Evolutionary conservation across 2,113 vertebrate species (phyloP).

Genomic region (Gila orcuttii): DNA sequence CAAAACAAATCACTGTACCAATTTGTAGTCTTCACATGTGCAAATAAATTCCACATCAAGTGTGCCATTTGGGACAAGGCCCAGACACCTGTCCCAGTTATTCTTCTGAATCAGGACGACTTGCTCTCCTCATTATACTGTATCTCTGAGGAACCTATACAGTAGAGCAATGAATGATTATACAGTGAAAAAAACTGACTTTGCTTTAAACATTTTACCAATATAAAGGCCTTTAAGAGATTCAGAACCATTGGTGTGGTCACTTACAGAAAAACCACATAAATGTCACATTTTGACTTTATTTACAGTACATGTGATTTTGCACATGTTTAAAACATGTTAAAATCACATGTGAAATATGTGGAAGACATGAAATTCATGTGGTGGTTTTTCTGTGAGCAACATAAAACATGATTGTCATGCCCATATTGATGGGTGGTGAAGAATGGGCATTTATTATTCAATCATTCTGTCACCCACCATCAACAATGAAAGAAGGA

Average conservation of each 20-base stretch:
- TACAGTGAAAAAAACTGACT: not conserved
- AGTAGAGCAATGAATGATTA: not conserved
- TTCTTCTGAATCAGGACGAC: constrained; percentile 46
- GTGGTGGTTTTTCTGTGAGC: not conserved
- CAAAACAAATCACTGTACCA: not conserved
- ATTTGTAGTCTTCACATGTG: not conserved
- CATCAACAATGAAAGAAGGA: constrained; percentile 22
- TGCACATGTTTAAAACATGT: too few relatives aligned
- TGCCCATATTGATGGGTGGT: constrained; percentile 29
- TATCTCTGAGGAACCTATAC: constrained; percentile 28
- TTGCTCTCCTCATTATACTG: not conserved
- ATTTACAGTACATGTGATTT: too few relatives aligned
- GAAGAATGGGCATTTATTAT: constrained; percentile 44
- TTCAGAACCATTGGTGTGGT: not conserved
- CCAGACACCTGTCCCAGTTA: constrained; percentile 32
- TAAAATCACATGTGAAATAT: too few relatives aligned
- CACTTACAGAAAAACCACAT: too few relatives aligned
- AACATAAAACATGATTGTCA: constrained; percentile 20
- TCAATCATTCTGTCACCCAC: constrained; percentile 46
- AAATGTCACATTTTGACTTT: too few relatives aligned
- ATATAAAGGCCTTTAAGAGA: not conserved
- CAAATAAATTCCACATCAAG: not conserved
- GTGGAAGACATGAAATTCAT: too few relatives aligned
- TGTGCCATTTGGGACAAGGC: not conserved
- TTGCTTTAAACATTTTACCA: not conserved